A percentile compares a stretch with the other conserved stretches of the same genome.
phyloP scores from a whole-genome alignment of 2,113 vertebrate species.

The Galemys pyrenaicus region DNA sequence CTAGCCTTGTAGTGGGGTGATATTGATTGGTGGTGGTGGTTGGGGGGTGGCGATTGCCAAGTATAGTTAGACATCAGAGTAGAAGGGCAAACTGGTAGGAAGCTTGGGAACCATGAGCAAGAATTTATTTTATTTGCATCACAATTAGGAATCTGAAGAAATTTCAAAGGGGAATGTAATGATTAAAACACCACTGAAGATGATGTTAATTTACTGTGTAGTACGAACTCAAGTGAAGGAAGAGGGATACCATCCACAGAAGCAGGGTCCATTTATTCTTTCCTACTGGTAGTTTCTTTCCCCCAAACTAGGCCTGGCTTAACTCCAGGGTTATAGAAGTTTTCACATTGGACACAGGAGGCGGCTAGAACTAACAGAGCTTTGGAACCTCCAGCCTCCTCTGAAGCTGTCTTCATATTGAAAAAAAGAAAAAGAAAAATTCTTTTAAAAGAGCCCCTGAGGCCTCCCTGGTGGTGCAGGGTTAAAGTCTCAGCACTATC shows the following conservation, averaged over 20 bases:
- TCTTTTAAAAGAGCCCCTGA: background rate
- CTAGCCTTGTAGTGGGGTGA: background rate
- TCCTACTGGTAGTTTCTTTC: background rate
- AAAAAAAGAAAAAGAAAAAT: background rate
- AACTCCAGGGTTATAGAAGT: background rate
- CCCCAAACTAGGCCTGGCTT: background rate
- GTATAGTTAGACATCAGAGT: background rate
- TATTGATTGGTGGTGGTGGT: background rate
- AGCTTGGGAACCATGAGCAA: background rate
- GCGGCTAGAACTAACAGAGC: background rate
- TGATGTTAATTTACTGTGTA: background rate
- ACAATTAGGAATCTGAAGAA: background rate
- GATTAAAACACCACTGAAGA: background rate
- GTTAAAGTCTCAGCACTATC: background rate
- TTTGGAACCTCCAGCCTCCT: conserved; percentile 8
- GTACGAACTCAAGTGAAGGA: background rate
- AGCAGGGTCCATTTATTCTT: background rate
- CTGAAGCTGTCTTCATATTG: conserved; percentile 13
- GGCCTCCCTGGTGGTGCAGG: no score
- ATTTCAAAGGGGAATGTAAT: background rate
- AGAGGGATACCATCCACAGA: background rate
- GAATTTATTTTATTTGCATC: conserved; percentile 13
- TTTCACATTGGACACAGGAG: background rate
- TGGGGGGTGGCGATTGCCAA: background rate
- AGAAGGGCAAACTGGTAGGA: background rate